Conservation (phyloP, 2,797 vertebrate species). For the Phalanger gymnotis region DNA sequence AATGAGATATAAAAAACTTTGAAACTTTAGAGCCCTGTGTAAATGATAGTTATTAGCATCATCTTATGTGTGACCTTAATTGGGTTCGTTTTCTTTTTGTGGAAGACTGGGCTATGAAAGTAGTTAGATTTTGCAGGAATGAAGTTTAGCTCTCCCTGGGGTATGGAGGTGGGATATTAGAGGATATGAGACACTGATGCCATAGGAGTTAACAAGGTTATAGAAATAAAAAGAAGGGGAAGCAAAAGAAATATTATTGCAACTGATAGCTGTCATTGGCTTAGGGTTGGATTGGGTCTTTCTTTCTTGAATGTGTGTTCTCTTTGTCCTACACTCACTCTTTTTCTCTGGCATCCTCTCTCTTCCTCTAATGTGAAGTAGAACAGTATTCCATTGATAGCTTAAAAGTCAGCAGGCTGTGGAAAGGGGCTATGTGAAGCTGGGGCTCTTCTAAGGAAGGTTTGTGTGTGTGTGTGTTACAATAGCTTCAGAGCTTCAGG, state of each 20-base stretch:
- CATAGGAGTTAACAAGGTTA: constrained; percentile 22
- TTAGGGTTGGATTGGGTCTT: constrained; percentile 5
- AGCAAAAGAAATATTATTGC: background rate
- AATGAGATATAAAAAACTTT: background rate
- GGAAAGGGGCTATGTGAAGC: background rate
- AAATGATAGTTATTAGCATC: background rate
- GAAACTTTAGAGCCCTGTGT: background rate
- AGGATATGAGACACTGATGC: background rate
- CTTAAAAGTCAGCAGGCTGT: background rate
- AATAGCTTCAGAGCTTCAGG: background rate
- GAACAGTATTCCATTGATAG: constrained; percentile 15
- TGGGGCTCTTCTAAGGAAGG: background rate
- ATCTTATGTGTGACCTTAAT: background rate
- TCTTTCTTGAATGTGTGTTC: constrained; percentile 11
- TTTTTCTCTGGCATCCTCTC: background rate
- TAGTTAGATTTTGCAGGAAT: constrained; percentile 24
- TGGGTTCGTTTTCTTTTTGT: background rate
- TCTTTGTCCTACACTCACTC: background rate
- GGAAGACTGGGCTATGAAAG: background rate
- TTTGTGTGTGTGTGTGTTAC: background rate
- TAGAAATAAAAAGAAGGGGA: constrained; percentile 4
- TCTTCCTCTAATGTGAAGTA: constrained; percentile 28
- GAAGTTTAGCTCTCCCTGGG: background rate
- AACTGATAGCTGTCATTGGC: background rate
- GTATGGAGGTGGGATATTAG: background rate